Base-by-base conservation (phyloP, 2,888 invertebrate species). In the Xylota segnis region DNA sequence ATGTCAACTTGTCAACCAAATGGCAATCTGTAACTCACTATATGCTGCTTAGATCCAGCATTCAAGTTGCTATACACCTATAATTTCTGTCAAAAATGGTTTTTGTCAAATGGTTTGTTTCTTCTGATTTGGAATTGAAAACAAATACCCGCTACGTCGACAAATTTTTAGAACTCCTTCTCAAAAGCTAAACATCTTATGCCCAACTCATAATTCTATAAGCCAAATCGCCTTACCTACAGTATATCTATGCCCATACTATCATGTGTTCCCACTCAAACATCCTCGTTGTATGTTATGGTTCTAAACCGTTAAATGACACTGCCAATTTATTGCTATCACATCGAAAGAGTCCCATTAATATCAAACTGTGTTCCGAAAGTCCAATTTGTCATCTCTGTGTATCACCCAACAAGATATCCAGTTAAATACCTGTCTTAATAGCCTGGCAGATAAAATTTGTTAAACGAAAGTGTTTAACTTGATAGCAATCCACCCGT, bases 401-500 rank as follows among this genome's bases (percentile, higher is more conserved):
- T 7, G 16, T 45, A 23, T 23, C 23, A 18, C 23, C 23, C 23
- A 5, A 10, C 10, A 50, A 50, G 23, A 23, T 7, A 50, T 23
- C 10, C 14, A 4, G 12, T 23, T 1, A 23, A 10, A 50, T 18
- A 2, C 43, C 43, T 43, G 47, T 23, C 9, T 50, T 37, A 37
- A 37, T 37, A 37, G 3, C 50, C 1, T 47, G 18, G 12, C 54
- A 71, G 45, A 10, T 63, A 18, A 34, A 71, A 63, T 71, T 29
- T 54, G 32, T 27, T 40, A 66, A 58, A 32, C 59, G 58, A 58
- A 29, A 34, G 27, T 66, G 76, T 27, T 32, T 50, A 71, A 65
- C 56, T 50, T 40, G 23, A 65, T 58, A 74, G 74, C 52, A 37
- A 23, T 29, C 45, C 59, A 81, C 61, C 52, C 47, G 59, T 74